These are phyloP conservation scores for Agrochola macilenta DNA, from an alignment of 2,888 invertebrate genomes.

Conservation along the genomic window DNA sequence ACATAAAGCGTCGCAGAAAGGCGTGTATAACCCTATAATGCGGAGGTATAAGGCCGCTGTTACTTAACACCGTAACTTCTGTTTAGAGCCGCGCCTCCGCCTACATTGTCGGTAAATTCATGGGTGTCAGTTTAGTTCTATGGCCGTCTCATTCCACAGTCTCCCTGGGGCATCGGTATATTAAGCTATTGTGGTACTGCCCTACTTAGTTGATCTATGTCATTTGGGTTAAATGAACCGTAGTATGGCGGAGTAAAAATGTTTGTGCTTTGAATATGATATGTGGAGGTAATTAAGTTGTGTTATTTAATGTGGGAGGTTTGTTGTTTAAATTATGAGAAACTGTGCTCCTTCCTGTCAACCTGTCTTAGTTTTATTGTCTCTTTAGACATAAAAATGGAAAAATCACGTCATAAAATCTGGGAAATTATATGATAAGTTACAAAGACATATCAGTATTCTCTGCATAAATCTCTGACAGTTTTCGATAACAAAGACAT, in stretches of 20 bases:
- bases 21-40: slow-evolving; percentile 72
- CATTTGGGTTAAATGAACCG: slow-evolving; percentile 70
- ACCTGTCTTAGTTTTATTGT: background rate
- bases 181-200: slow-evolving; percentile 70
- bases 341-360: slow-evolving; percentile 2
- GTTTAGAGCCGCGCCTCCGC: slow-evolving; percentile 77
- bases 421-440: slow-evolving; percentile 36
- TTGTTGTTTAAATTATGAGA: slow-evolving; percentile 33
- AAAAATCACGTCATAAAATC: background rate
- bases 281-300: slow-evolving; percentile 27
- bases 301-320: slow-evolving; percentile 18
- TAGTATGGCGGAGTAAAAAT: slow-evolving; percentile 65
- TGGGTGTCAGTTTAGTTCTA: slow-evolving; percentile 75
- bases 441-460: slow-evolving; percentile 46
- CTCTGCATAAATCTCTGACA: slow-evolving; percentile 53
- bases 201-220: slow-evolving; percentile 68
- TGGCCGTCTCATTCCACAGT: slow-evolving; percentile 76
- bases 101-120: slow-evolving; percentile 82
- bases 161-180: slow-evolving; percentile 67
- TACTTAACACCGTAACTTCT: slow-evolving; percentile 87
- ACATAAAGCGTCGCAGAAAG: slow-evolving; percentile 80
- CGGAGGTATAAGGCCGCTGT: slow-evolving; percentile 75
- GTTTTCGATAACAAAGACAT: slow-evolving; percentile 58
- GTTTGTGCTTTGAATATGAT: slow-evolving; percentile 51
- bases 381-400: background rate